Evolutionary conservation across 2,113 vertebrate genomes (phyloP), one percentile per base, ranked within the genome.

Genomic region (Channa argus): DNA sequence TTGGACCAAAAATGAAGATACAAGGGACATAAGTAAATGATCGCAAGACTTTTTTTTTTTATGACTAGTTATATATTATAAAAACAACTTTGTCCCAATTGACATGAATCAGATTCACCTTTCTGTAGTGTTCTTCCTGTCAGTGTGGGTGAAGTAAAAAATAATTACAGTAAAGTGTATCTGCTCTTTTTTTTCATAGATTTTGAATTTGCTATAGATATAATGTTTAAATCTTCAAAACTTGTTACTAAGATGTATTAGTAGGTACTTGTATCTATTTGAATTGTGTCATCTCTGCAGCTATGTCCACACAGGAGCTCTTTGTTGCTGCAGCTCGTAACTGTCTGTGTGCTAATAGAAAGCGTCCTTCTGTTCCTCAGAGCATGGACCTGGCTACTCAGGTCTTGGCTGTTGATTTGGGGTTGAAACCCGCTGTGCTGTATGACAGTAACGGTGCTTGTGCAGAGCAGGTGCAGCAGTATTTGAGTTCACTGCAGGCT

Each of bases 381-480:
- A 94, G 95, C 80, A 86, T 96, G 74, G 94, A 94, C 14, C 74
- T 97, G 2, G 94, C 95, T 8, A 93, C 88, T 72, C 95, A 97
- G 69, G 89, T 97, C 45, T 85, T 92, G 37, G 95, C 96, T 46
- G 95, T 98, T 43, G 92, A 95, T 79, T 69, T 86, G 47, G 95
- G 96, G 1, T 67, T 97, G 81, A 99, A 98, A 89, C 95, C 96
- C 1, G 91, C 96, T 34, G 55, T 98, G 46, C 87, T 99, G 0
- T 98, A 96, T 12, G 97, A 99, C 33, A 89, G 72, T 53, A 95
- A 91, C 44, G 13, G 88, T 0, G 95, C 94, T 6, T 84, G 85
- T 0, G 68, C 79, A 3, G 79, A 88, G 0, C 92, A 96, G 71
- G 78, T 98, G 64, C 91, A 92, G 71, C 79, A 47, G 52, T 99